Evolutionary conservation across 2,113 vertebrate species (phyloP), one percentile per base, ranked within the genome.

Genomic region (Hoplias malabaricus): DNA sequence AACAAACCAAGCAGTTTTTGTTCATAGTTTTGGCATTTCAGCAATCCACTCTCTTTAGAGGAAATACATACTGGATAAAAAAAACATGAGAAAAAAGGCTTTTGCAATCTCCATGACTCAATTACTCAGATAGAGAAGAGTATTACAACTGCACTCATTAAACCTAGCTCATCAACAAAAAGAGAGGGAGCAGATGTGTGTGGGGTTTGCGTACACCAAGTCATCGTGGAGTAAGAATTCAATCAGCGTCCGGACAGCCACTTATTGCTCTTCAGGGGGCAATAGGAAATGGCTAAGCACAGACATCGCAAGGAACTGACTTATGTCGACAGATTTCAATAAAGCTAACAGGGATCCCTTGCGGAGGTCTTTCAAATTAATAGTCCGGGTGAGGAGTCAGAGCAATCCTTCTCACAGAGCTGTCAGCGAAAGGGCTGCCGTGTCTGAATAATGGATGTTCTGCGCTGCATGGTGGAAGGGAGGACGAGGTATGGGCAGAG

Each of bases 261-360:
- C 68, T 81, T 77, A 79, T 31, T 69, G 65, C 21, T 67, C 34
- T 54, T 73, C 19, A 7, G 38, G 40, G 70, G 33, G 42, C 61
- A 59, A 65, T 25, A 66, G 38, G 57, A 69, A 81, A 68, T 19
- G 54, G 74, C 69, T 76, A 78, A 78, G 59, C 75, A 74, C 33
- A 19, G 43, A 66, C 43, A 80, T 29, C 68, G 69, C 43, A 75
- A 25, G 27, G 59, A 71, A 67, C 57, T 75, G 59, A 76, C 80
- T 77, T 61, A 50, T 77, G 77, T 63, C 4, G 61, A 74, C 73
- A 83, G 42, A 68, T 86, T 84, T 83, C 79, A 82, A 73, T 82
- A 75, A 84, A 61, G 70, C 54, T 57, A 80, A 82, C 34, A 67
- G 80, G 72, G 77, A 77, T 71, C 67, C 71, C 75, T 79, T 2